These are phyloP conservation scores for Neogale vison DNA, from an alignment of 2,113 vertebrate species.

Conservation along the genomic window DNA sequence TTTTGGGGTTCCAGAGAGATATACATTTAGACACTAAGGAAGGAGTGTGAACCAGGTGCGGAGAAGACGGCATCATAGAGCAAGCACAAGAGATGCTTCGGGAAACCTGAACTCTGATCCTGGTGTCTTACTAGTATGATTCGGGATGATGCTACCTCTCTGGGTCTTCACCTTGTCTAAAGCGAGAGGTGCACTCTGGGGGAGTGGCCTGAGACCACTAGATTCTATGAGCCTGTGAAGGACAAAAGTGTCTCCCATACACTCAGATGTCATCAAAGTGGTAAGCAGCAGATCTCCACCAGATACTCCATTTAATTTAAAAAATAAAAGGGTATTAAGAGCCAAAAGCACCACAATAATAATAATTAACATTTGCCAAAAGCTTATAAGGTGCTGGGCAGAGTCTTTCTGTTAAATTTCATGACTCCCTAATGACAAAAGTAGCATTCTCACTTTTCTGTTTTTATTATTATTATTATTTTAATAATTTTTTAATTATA, in stretches of 20 bases:
- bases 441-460: background rate
- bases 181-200: background rate
- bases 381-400: background rate
- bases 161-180: background rate
- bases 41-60: accelerated
- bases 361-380: background rate
- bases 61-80: background rate
- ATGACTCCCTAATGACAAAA: background rate
- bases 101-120: background rate
- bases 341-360: background rate
- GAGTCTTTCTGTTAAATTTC: background rate
- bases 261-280: background rate
- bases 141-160: background rate
- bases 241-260: background rate
- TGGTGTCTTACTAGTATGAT: background rate
- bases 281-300: background rate
- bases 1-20: background rate
- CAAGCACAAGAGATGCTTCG: background rate
- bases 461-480: background rate
- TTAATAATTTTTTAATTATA: too few species aligned
- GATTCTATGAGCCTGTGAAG: background rate
- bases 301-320: background rate
- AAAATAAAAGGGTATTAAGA: background rate
- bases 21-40: background rate
- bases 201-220: background rate